A percentile compares a stretch with the other conserved stretches of the same genome.
Evolutionary conservation across 2,888 invertebrate species (phyloP).

Genomic region (Mesopsocus fuscifrons): DNA sequence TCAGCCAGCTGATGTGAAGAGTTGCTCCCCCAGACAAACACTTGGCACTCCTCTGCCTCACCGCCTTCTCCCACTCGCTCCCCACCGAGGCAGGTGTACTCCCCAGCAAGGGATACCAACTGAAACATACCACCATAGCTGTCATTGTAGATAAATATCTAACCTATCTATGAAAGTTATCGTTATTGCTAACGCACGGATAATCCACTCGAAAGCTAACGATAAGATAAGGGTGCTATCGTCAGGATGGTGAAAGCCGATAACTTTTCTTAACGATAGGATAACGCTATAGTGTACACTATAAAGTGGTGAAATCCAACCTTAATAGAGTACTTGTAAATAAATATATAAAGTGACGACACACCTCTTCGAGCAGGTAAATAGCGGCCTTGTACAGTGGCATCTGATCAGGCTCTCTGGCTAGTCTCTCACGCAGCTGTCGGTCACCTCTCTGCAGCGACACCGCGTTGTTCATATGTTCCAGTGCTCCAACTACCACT

Average conservation of each 20-base stretch:
- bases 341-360: constrained; percentile 9
- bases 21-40: constrained; percentile 45
- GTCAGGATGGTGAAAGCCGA: no score
- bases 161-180: neutral
- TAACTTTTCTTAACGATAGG: no score
- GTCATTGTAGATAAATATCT: constrained; percentile 5
- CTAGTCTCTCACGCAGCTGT: constrained; percentile 4
- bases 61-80: constrained; percentile 2
- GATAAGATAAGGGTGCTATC: no score
- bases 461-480: constrained; percentile 14
- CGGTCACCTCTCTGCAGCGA: constrained; percentile 11
- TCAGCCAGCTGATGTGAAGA: constrained; percentile 42
- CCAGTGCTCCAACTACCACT: constrained; percentile 14
- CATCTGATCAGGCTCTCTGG: constrained; percentile 16
- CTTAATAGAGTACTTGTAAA: no score
- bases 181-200: no score
- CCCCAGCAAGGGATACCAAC: constrained; percentile 26
- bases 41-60: constrained; percentile 27
- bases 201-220: constrained; percentile 12
- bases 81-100: constrained; percentile 24
- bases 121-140: constrained; percentile 14
- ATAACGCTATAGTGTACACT: no score
- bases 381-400: constrained; percentile 33
- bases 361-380: constrained; percentile 31
- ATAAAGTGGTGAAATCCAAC: no score